A percentile compares a stretch with the other conserved stretches of the same genome.
Conservation (phyloP, 2,797 vertebrate species). For the Sphaeramia orbicularis region DNA sequence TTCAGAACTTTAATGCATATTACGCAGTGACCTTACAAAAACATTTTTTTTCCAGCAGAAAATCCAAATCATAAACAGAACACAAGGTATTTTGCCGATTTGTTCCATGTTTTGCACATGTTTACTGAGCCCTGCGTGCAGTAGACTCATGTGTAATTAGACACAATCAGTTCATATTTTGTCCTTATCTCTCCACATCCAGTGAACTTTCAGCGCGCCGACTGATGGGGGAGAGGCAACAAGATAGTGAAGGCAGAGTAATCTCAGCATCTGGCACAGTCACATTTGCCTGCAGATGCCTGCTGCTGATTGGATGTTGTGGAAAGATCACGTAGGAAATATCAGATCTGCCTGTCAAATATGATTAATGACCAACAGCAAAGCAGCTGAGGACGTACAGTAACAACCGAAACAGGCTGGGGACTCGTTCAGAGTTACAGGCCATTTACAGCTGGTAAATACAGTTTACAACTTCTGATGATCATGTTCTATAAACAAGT, state of each 20-base stretch:
- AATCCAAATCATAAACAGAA: too few relatives aligned
- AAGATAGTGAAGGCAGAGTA: conserved; percentile 41
- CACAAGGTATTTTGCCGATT: not conserved
- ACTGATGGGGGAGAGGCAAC: conserved; percentile 33
- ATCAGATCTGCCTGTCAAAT: conserved; percentile 67
- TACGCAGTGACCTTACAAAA: too few relatives aligned
- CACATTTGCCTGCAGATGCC: conserved; percentile 56
- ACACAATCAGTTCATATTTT: not conserved
- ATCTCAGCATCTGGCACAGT: conserved; percentile 64
- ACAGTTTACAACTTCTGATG: not conserved
- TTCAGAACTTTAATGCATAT: too few relatives aligned
- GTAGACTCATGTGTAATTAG: conserved; percentile 22
- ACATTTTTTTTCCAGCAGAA: too few relatives aligned
- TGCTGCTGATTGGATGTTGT: conserved; percentile 57
- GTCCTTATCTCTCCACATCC: conserved; percentile 31
- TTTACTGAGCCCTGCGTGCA: not conserved
- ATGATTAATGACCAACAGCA: conserved; percentile 59
- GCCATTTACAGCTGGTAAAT: conserved; percentile 5
- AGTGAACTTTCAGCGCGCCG: conserved; percentile 58
- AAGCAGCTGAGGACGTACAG: conserved; percentile 31
- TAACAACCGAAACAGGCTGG: conserved; percentile 27
- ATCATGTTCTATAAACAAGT: too few relatives aligned
- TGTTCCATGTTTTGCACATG: not conserved
- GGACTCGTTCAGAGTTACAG: conserved; percentile 16
- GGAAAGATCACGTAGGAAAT: conserved; percentile 65